Conservation (phyloP, 1,140 invertebrate species). For the Sarcophaga peregrina region DNA sequence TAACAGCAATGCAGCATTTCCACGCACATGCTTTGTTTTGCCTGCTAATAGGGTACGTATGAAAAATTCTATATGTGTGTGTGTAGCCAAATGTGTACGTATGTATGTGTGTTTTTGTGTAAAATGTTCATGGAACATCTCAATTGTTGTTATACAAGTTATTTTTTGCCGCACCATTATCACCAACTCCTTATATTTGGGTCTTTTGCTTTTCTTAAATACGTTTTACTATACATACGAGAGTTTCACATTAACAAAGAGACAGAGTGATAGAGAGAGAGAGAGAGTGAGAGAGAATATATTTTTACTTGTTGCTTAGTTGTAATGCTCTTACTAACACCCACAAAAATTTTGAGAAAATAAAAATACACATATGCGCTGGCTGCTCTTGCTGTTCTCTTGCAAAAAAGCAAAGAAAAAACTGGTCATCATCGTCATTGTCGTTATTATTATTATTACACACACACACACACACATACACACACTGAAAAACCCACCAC, state of each 20-base stretch:
- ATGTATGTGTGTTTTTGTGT: background rate
- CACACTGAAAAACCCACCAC: no score
- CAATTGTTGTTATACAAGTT: constrained; percentile 1
- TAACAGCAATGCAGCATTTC: constrained; percentile 37
- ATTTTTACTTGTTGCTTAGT: constrained; percentile 35
- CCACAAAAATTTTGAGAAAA: no score
- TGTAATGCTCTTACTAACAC: background rate
- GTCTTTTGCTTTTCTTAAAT: constrained; percentile 35
- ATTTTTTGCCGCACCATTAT: constrained; percentile 28
- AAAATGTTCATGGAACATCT: constrained; percentile 5
- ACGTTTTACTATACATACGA: constrained; percentile 2
- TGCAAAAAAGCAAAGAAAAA: no score
- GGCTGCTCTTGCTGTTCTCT: no score
- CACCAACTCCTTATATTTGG: constrained; percentile 34
- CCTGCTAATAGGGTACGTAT: background rate
- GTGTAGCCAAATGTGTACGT: no score
- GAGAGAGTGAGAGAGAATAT: background rate
- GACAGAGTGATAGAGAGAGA: no score
- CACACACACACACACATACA: no score
- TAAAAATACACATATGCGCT: no score
- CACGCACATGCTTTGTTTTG: constrained; percentile 35
- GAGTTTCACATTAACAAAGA: no score
- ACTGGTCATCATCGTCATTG: no score
- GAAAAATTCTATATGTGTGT: background rate
- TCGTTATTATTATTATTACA: no score